A percentile compares a stretch with the other conserved stretches of the same genome.
Conservation (phyloP, 1,140 invertebrate species). For the Gryllus bimaculatus region DNA sequence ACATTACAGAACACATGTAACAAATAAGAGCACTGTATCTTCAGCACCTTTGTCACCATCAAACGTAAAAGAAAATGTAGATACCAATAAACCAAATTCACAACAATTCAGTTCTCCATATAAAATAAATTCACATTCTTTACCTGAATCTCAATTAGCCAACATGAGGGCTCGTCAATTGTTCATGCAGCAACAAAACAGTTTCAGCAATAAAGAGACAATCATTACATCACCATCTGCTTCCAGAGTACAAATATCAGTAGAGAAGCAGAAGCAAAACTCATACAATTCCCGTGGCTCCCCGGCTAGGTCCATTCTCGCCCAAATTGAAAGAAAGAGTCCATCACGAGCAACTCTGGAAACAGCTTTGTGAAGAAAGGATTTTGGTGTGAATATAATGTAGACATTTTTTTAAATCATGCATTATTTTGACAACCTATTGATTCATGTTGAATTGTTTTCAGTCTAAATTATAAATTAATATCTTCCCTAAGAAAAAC, state of each 20-base stretch:
- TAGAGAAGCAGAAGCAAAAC: not conserved
- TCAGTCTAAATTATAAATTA: too few relatives aligned
- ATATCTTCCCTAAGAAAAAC: too few relatives aligned
- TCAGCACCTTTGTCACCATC: conserved; percentile 18
- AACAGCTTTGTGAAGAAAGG: conserved; percentile 12
- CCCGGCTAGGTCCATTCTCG: conserved; percentile 10
- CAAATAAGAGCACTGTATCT: not conserved
- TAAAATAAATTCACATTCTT: not conserved
- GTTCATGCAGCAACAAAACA: not conserved
- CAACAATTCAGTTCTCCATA: not conserved
- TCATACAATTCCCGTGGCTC: conserved; percentile 3
- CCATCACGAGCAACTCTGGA: conserved; percentile 15
- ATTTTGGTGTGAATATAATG: not conserved
- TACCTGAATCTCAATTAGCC: not conserved
- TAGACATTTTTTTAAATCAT: not conserved
- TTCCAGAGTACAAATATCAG: not conserved
- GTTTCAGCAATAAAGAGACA: not conserved
- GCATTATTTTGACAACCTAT: too few relatives aligned
- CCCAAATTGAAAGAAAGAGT: not conserved
- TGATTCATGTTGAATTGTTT: too few relatives aligned
- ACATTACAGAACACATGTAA: not conserved
- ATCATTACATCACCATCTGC: not conserved
- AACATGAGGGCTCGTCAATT: not conserved
- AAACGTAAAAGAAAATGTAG: conserved; percentile 20
- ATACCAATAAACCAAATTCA: conserved; percentile 11